Percentiles rank a stretch among this genome's conserved stretches.
phyloP scores from a whole-genome alignment of 2,113 vertebrate genomes.

The Sphaerodactylus townsendi region DNA sequence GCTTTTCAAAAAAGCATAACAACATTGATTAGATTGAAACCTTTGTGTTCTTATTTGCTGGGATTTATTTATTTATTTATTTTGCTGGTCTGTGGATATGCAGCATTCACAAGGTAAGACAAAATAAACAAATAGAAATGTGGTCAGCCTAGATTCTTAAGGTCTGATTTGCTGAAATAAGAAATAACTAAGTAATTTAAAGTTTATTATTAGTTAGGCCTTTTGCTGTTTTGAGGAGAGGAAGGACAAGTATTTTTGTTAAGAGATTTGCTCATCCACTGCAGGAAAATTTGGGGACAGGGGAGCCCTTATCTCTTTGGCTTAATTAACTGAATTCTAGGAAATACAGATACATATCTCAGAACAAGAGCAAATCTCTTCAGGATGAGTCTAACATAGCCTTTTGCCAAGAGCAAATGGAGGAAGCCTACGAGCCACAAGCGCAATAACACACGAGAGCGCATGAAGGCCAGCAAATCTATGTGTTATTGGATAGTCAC shows the following conservation, averaged over 20 bases:
- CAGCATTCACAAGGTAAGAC: too few relatives aligned
- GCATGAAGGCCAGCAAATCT: slow-evolving; percentile 73
- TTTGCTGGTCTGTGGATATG: not conserved
- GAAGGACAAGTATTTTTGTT: not conserved
- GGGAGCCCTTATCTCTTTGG: not conserved
- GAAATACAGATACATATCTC: not conserved
- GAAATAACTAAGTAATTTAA: not conserved
- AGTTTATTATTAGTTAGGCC: not conserved
- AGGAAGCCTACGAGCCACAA: slow-evolving; percentile 69
- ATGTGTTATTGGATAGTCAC: slow-evolving; percentile 81
- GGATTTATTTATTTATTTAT: too few relatives aligned
- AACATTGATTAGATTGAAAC: too few relatives aligned
- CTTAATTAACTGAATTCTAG: not conserved
- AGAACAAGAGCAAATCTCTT: slow-evolving; percentile 28
- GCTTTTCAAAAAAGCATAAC: not conserved
- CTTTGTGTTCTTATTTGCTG: not conserved
- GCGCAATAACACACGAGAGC: slow-evolving; percentile 81
- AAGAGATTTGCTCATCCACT: slow-evolving; percentile 11
- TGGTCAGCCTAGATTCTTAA: not conserved
- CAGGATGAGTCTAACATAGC: slow-evolving; percentile 40
- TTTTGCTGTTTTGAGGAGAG: not conserved
- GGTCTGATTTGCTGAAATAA: not conserved
- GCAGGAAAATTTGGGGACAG: not conserved
- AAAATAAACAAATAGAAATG: not conserved
- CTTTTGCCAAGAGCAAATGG: slow-evolving; percentile 48